Conservation (phyloP, 2,113 vertebrate genomes). For the Centropristis striata region DNA sequence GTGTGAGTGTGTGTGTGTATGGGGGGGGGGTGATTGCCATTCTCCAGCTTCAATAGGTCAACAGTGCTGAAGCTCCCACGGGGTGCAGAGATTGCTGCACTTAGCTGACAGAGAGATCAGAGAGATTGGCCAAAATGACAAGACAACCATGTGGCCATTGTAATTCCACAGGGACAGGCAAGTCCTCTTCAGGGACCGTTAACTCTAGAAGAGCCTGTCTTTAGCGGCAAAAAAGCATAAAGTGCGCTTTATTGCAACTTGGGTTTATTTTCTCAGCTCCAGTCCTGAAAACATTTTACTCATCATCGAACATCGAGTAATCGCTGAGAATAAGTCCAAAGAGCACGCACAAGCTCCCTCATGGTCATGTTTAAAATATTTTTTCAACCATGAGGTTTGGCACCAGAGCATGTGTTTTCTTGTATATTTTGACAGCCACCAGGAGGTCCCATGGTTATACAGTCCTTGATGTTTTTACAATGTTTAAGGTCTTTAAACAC, state of each 20-base stretch:
- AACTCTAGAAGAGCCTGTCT: neutral
- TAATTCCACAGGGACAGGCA: conserved; percentile 8
- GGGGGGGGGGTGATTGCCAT: conserved; percentile 2
- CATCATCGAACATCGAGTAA: too few species aligned
- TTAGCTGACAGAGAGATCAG: conserved; percentile 17
- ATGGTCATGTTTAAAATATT: too few species aligned
- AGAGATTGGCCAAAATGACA: conserved; percentile 21
- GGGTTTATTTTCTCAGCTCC: neutral
- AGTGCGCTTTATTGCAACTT: neutral
- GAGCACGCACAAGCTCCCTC: neutral
- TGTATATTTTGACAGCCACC: too few species aligned
- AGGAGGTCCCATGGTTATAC: too few species aligned
- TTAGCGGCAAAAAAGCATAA: neutral
- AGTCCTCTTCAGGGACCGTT: neutral
- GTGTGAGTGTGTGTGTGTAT: neutral
- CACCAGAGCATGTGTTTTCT: too few species aligned
- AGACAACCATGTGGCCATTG: conserved; percentile 21
- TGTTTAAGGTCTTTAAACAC: too few species aligned
- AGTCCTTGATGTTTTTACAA: too few species aligned
- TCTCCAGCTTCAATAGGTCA: conserved; percentile 35
- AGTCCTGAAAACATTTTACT: neutral
- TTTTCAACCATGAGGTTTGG: too few species aligned
- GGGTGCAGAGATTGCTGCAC: conserved; percentile 23
- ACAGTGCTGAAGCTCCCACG: neutral
- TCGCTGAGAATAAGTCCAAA: neutral